Conservation (phyloP, 2,797 vertebrate genomes). For the Cephalopachus bancanus region DNA sequence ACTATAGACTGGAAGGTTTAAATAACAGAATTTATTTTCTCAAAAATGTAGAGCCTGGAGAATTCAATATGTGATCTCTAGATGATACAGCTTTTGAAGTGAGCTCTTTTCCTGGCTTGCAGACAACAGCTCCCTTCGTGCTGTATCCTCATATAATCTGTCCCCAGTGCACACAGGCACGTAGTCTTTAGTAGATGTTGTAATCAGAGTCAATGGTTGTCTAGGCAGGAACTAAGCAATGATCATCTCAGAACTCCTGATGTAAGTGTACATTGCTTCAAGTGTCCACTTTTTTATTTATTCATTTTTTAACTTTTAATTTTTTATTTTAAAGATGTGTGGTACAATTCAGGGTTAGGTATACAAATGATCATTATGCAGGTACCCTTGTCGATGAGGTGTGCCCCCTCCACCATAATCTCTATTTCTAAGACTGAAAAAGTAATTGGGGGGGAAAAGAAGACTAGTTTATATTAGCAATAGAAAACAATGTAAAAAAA, state of each 20-base stretch:
- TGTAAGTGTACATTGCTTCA: neutral
- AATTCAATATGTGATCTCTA: neutral
- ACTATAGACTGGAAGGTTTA: neutral
- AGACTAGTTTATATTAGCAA: neutral
- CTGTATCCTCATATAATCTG: neutral
- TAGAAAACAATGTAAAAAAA: neutral
- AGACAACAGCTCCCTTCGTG: fast-evolving
- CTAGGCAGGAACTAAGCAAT: neutral
- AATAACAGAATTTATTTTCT: neutral
- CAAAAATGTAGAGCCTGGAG: neutral
- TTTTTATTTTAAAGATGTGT: no score
- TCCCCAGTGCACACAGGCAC: fast-evolving
- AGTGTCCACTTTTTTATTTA: no score
- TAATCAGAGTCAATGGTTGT: neutral
- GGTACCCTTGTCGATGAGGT: no score
- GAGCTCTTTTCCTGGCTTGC: fast-evolving
- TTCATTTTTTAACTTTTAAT: no score
- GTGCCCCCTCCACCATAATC: neutral
- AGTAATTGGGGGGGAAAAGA: no score
- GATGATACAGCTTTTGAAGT: fast-evolving
- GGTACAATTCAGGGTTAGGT: no score
- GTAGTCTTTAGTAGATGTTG: neutral
- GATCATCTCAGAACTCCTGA: neutral
- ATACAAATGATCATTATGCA: no score
- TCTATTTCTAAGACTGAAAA: neutral